These are phyloP conservation scores for Brachionus plicatilis DNA, from an alignment of 1,140 invertebrate species.

Conservation along the genomic window DNA sequence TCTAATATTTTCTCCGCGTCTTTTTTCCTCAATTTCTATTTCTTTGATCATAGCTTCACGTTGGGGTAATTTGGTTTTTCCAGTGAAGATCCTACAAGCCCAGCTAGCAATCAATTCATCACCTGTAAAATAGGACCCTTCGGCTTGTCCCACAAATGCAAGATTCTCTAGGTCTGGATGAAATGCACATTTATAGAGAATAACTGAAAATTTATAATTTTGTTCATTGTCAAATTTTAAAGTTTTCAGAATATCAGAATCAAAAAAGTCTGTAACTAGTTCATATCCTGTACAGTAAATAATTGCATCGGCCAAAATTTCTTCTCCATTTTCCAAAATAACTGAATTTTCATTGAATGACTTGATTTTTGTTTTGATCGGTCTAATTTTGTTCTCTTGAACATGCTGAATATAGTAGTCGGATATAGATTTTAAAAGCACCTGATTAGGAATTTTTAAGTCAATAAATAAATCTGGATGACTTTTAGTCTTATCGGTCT, in stretches of 20 bases:
- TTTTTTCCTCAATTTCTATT: constrained; percentile 6
- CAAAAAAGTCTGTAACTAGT: background rate
- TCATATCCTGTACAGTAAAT: constrained; percentile 32
- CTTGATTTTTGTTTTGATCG: background rate
- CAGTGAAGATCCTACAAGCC: background rate
- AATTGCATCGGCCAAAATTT: background rate
- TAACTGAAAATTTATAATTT: background rate
- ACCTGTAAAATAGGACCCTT: background rate
- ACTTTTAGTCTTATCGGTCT: background rate
- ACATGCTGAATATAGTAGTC: background rate
- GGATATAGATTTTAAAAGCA: background rate
- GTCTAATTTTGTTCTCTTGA: background rate
- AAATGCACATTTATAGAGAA: constrained; percentile 6
- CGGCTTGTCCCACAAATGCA: background rate
- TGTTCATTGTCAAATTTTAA: background rate
- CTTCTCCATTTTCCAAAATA: constrained; percentile 1
- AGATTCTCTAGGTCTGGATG: background rate
- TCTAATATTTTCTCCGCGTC: background rate
- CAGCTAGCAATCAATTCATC: constrained; percentile 23
- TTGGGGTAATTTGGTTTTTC: background rate
- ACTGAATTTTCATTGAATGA: background rate
- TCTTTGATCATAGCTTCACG: background rate
- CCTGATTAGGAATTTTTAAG: background rate
- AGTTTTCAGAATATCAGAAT: background rate
- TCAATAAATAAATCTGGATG: background rate